phyloP scores from a whole-genome alignment of 2,797 vertebrate genomes.

The Hybognathus amarus region DNA sequence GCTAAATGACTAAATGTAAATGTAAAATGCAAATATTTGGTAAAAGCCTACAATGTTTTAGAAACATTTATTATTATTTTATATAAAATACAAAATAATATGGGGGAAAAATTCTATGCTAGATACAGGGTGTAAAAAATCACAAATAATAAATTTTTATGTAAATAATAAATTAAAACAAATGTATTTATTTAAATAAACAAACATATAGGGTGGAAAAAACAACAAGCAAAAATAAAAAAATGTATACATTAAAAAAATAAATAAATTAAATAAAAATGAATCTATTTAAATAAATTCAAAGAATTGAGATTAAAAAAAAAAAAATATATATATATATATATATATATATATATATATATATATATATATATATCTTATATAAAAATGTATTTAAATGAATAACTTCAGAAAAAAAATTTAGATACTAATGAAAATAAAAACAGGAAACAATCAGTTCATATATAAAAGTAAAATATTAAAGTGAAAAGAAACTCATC shows the following conservation, averaged over 20 bases:
- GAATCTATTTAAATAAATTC: background rate
- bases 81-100: background rate
- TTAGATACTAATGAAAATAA: background rate
- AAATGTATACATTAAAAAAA: background rate
- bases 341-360: too few species aligned
- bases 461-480: background rate
- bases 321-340: too few species aligned
- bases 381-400: background rate
- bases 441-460: background rate
- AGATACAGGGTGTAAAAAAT: background rate
- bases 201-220: background rate
- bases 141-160: background rate
- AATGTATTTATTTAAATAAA: background rate
- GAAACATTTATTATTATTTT: background rate
- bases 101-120: too few species aligned
- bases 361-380: too few species aligned
- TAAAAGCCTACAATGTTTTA: background rate
- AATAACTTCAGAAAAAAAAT: background rate
- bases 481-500: background rate
- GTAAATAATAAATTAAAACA: background rate
- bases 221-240: background rate
- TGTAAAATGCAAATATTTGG: too few species aligned
- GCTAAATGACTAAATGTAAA: too few species aligned
- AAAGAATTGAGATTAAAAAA: background rate
- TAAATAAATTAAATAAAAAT: background rate